phyloP scores from a whole-genome alignment of 2,113 vertebrate genomes.

The Leptocoma aspasia region DNA sequence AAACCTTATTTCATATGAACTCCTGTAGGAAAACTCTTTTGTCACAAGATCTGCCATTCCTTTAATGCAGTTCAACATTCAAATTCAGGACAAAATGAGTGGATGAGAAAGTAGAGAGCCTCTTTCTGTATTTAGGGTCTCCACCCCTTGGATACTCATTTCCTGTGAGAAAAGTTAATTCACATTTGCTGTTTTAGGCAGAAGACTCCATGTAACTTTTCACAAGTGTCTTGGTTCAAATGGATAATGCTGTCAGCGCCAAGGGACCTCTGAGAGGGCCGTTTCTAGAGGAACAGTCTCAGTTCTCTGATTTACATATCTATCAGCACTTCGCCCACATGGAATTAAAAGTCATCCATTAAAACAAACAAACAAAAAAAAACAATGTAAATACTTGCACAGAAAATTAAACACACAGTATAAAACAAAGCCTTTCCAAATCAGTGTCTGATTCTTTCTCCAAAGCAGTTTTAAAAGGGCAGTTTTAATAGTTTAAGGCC shows the following conservation, averaged over 20 bases:
- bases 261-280: neutral
- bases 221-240: neutral
- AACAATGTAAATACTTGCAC: neutral
- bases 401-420: neutral
- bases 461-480: neutral
- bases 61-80: neutral
- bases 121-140: neutral
- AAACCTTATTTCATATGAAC: neutral
- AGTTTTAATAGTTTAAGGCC: neutral
- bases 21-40: neutral
- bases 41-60: neutral
- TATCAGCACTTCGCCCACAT: neutral
- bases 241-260: neutral
- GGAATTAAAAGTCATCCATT: neutral
- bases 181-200: neutral
- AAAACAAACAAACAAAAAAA: neutral
- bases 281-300: neutral
- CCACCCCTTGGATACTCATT: neutral
- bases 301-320: neutral
- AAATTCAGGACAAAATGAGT: neutral
- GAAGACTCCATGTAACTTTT: neutral
- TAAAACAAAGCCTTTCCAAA: neutral
- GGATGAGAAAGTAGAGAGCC: neutral
- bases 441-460: neutral
- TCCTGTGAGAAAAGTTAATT: neutral